Base-by-base conservation (phyloP, 2,797 vertebrate species). In the Manis crassicaudata region DNA sequence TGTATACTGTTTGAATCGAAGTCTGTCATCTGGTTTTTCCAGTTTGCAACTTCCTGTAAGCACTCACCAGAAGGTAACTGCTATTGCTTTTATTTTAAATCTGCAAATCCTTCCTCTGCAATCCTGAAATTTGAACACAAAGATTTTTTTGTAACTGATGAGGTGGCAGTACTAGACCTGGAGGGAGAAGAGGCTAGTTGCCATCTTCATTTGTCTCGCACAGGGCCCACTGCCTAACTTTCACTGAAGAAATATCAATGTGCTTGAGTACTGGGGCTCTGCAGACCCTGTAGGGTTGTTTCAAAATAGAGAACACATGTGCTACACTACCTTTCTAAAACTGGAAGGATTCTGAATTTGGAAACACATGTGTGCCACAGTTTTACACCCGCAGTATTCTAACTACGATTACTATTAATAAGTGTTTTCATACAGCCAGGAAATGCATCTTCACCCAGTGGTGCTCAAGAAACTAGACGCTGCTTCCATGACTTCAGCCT, bases 201-300 rank as follows among this genome's bases (percentile, higher is more conserved):
- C 18, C 10, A 4, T 35, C 18, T 27, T 67, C 18, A 0, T 21
- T 37, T 17, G 25, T 11, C 62, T 63, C n/a, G 2, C 0, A 1
- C 0, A n/a, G 32, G 70, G 52, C 63, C 21, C 35, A n/a, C 81
- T 50, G 81, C 27, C 0, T 3, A 0, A 0, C 10, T 29, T 54
- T 90, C 37, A 8, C 81, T 27, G 0, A 3, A 11, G 87, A 92
- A 52, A 17, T 21, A 37, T 1, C 27, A 14, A 5, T 13, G 9
- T 65, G 40, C 50, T 8, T 4, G 14, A 25, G 35, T 21, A 7
- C 82, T 0, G 5, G 79, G n/a, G 14, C 54, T 58, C 32, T 21
- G 6, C 46, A 20, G 35, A 54, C 9, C 79, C 43, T 50, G 5
- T 76, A 29, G 32, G 68, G 35, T 29, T 35, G 60, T 80, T 79